A percentile compares a stretch with the other conserved stretches of the same genome.
These are phyloP conservation scores for Lichenostomus cassidix DNA, from an alignment of 2,113 vertebrate species.

Conservation along the genomic window DNA sequence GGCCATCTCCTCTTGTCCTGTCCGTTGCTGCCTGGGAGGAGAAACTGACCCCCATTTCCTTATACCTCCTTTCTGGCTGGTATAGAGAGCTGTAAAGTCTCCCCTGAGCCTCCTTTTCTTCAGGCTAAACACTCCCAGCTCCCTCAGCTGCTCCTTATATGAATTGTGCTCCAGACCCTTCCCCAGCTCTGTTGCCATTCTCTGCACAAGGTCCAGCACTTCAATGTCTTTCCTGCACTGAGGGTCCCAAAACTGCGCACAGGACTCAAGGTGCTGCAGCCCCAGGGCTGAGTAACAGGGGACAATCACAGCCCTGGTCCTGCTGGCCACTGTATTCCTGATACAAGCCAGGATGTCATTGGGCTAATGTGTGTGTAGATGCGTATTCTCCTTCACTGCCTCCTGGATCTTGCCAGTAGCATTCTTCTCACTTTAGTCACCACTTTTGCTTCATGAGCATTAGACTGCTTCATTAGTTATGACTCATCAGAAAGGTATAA, in stretches of 20 bases:
- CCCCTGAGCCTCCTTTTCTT: background rate
- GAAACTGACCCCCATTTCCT: fast-evolving
- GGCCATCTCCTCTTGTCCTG: background rate
- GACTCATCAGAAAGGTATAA: conserved; percentile 48
- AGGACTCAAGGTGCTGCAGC: fast-evolving
- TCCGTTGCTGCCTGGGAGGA: background rate
- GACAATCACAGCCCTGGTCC: background rate
- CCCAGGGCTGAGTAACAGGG: fast-evolving
- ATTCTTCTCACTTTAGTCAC: background rate
- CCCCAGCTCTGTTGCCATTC: fast-evolving
- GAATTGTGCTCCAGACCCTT: background rate
- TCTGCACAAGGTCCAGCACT: fast-evolving
- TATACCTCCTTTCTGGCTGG: background rate
- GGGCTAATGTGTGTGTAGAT: background rate
- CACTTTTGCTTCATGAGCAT: background rate
- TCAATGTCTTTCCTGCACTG: fast-evolving
- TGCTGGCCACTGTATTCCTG: background rate
- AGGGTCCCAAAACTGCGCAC: fast-evolving
- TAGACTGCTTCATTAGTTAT: conserved; percentile 46
- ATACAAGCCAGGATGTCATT: fast-evolving
- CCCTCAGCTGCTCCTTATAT: background rate
- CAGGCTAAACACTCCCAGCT: fast-evolving
- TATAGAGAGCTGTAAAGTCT: background rate
- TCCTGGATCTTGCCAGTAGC: background rate
- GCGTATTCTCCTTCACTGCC: background rate